Conservation (phyloP, 2,888 invertebrate species). For the Sialis fuliginosa region DNA sequence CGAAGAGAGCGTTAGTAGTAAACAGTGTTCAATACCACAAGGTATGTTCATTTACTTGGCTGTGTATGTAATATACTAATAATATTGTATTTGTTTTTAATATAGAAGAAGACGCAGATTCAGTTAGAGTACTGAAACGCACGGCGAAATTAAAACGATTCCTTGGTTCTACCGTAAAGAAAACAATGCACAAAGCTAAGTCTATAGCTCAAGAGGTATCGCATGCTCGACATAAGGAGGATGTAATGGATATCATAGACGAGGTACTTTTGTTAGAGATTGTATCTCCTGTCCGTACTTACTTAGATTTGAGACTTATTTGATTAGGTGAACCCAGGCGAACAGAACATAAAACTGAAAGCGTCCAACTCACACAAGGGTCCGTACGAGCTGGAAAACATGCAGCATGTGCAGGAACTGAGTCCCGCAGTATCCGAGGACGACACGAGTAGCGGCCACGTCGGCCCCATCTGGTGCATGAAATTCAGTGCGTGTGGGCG, state of each 20-base stretch:
- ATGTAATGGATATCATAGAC: slow-evolving; percentile 69
- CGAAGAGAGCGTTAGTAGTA: slow-evolving; percentile 54
- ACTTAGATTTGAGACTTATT: background rate
- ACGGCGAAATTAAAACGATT: slow-evolving; percentile 52
- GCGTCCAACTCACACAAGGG: slow-evolving; percentile 94
- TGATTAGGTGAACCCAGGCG: slow-evolving; percentile 42
- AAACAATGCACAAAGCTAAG: slow-evolving; percentile 81
- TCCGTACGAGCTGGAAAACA: slow-evolving; percentile 85
- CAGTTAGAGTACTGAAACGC: slow-evolving; percentile 27
- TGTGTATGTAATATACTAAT: background rate
- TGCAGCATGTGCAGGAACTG: slow-evolving; percentile 72
- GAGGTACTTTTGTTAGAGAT: slow-evolving; percentile 22
- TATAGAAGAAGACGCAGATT: slow-evolving; percentile 19
- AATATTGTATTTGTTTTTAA: background rate
- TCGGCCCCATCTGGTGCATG: slow-evolving; percentile 97
- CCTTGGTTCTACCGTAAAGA: slow-evolving; percentile 77
- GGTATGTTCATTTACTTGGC: slow-evolving; percentile 18
- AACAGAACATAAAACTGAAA: slow-evolving; percentile 73
- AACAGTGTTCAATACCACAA: slow-evolving; percentile 34
- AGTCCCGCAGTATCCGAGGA: slow-evolving; percentile 9
- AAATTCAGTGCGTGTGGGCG: slow-evolving; percentile 94
- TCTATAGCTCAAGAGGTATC: slow-evolving; percentile 78
- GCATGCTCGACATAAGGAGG: slow-evolving; percentile 73
- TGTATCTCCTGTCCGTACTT: slow-evolving; percentile 7
- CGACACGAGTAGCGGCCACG: slow-evolving; percentile 46